A percentile compares a stretch with the other conserved stretches of the same genome.
phyloP scores from a whole-genome alignment of 2,113 vertebrate genomes.

The Asarcornis scutulata region DNA sequence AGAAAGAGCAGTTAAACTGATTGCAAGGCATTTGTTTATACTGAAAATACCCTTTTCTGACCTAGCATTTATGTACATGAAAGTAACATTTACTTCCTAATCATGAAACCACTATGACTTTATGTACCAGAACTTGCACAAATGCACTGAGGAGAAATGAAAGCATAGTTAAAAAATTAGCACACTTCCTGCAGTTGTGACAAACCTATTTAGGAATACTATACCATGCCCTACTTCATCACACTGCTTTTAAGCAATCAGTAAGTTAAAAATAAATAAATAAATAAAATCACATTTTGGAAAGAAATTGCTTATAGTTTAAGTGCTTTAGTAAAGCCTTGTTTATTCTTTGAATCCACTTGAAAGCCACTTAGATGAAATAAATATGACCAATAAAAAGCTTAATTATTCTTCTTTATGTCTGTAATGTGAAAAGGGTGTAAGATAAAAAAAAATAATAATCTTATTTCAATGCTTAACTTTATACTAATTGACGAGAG shows the following conservation, averaged over 20 bases:
- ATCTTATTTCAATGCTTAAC: neutral
- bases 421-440: neutral
- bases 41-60: neutral
- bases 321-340: constrained; percentile 16
- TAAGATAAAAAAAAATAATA: neutral
- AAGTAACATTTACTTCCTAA: neutral
- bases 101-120: neutral
- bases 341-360: constrained; percentile 5
- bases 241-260: constrained; percentile 30
- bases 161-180: neutral
- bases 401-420: constrained; percentile 47
- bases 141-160: neutral
- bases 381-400: constrained; percentile 47
- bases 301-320: constrained; percentile 17
- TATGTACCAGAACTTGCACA: neutral
- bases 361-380: constrained; percentile 45
- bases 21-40: neutral
- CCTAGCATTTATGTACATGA: neutral
- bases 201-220: neutral
- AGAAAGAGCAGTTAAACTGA: neutral
- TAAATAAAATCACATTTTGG: constrained; percentile 19
- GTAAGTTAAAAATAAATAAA: neutral
- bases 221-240: neutral
- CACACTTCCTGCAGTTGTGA: neutral
- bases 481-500: neutral